These are phyloP conservation scores for Prochilodus magdalenae DNA, from an alignment of 2,113 vertebrate genomes.

Conservation along the genomic window DNA sequence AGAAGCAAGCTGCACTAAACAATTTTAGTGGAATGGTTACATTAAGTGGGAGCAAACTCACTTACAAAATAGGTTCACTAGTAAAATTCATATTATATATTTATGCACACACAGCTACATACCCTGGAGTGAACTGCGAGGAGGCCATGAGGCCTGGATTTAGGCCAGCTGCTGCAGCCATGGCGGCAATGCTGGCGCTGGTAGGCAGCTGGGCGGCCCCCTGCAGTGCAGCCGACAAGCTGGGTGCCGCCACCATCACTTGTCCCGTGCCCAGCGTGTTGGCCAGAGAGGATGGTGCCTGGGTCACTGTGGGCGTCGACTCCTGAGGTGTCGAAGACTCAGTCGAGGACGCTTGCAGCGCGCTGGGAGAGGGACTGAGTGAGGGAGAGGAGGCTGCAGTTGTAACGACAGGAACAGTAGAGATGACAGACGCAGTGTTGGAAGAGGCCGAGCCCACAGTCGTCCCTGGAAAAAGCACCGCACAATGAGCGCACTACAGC, in stretches of 20 bases:
- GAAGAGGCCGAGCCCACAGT: conserved; percentile 82
- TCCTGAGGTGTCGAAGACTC: conserved; percentile 81
- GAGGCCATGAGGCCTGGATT: conserved; percentile 95
- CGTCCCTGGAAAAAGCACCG: conserved; percentile 77
- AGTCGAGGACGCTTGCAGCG: conserved; percentile 70
- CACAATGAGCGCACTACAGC: neutral
- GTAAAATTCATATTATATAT: too few relatives aligned
- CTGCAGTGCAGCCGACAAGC: conserved; percentile 89
- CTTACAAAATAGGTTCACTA: neutral
- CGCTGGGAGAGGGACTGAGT: conserved; percentile 86
- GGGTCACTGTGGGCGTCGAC: conserved; percentile 77
- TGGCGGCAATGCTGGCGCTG: conserved; percentile 93
- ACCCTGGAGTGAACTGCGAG: conserved; percentile 94
- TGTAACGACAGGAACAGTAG: conserved; percentile 85
- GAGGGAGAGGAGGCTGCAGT: conserved; percentile 87
- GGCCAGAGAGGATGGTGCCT: conserved; percentile 83
- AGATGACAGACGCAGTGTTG: conserved; percentile 93
- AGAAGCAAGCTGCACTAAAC: too few relatives aligned
- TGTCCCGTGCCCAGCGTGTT: conserved; percentile 86
- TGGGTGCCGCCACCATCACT: conserved; percentile 91
- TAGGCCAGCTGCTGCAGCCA: conserved; percentile 95
- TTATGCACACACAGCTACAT: conserved; percentile 59
- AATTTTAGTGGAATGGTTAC: too few relatives aligned
- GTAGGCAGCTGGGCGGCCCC: conserved; percentile 86
- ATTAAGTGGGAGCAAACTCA: too few relatives aligned